A percentile compares a stretch with the other conserved stretches of the same genome.
These are phyloP conservation scores for Candoia aspera DNA, from an alignment of 2,113 vertebrate species.

Conservation along the genomic window DNA sequence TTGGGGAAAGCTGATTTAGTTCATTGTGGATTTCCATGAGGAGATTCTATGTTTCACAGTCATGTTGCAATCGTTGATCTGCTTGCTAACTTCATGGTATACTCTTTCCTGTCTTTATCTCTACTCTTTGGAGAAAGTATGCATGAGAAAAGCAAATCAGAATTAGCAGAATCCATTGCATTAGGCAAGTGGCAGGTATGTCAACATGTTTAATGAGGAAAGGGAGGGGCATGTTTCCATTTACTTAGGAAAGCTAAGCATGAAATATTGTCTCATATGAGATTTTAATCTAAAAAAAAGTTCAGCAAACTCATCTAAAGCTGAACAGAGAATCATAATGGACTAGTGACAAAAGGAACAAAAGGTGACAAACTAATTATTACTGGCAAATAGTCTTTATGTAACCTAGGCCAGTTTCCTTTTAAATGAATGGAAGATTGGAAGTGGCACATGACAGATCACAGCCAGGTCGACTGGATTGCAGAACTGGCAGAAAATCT, in stretches of 20 bases:
- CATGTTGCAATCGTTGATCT: not conserved
- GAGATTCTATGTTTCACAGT: not conserved
- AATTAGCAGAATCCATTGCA: slow-evolving; percentile 18
- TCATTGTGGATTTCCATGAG: not conserved
- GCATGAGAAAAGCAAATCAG: not conserved
- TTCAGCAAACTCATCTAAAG: slow-evolving; percentile 40
- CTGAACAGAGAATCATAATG: slow-evolving; percentile 23
- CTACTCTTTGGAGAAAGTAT: not conserved
- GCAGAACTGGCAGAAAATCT: rapidly evolving
- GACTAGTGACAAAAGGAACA: not conserved
- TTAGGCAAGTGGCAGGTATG: not conserved
- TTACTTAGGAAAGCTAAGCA: not conserved
- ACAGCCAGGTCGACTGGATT: rapidly evolving
- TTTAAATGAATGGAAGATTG: slow-evolving; percentile 12
- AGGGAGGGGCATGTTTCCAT: not conserved
- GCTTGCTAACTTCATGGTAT: not conserved
- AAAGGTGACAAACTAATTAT: not conserved
- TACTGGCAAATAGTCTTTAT: slow-evolving; percentile 6
- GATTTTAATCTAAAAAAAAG: not conserved
- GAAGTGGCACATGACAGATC: not conserved
- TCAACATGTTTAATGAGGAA: not conserved
- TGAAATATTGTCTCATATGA: not conserved
- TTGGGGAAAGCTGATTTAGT: not conserved
- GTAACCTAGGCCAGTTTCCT: not conserved
- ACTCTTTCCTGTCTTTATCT: not conserved